A percentile compares a stretch with the other conserved stretches of the same genome.
Conservation (phyloP, 2,797 vertebrate genomes). For the Chlorospingus flavigularis region DNA sequence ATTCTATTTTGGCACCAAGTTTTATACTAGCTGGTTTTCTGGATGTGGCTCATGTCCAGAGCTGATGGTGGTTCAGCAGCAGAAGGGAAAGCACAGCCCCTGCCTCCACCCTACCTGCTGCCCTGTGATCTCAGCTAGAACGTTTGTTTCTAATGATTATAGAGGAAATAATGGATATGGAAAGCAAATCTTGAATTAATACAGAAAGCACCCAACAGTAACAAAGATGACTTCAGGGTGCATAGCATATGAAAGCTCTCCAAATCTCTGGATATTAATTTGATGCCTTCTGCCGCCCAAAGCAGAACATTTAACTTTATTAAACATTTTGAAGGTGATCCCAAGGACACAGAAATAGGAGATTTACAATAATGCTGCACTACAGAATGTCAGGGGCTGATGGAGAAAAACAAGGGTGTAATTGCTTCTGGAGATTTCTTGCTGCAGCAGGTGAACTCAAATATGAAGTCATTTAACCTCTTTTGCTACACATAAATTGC, state of each 20-base stretch:
- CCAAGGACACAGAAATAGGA: conserved; percentile 31
- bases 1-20: neutral
- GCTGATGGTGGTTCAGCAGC: neutral
- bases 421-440: conserved; percentile 42
- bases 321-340: conserved; percentile 30
- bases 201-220: neutral
- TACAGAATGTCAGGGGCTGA: conserved; percentile 9
- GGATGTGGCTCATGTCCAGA: neutral
- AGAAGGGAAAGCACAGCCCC: neutral
- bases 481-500: conserved; percentile 38
- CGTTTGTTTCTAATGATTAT: neutral
- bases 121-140: neutral
- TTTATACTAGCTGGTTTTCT: neutral
- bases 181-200: conserved; percentile 12
- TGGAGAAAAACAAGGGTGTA: conserved; percentile 7
- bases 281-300: neutral
- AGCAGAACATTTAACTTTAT: conserved; percentile 12
- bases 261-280: conserved; percentile 10
- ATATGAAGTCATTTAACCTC: conserved; percentile 51
- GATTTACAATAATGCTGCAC: neutral
- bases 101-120: neutral
- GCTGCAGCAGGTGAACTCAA: conserved; percentile 52
- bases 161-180: neutral
- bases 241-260: neutral
- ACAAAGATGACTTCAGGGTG: neutral